Conservation (phyloP, 2,888 invertebrate species). For the Anthophora plumipes region DNA sequence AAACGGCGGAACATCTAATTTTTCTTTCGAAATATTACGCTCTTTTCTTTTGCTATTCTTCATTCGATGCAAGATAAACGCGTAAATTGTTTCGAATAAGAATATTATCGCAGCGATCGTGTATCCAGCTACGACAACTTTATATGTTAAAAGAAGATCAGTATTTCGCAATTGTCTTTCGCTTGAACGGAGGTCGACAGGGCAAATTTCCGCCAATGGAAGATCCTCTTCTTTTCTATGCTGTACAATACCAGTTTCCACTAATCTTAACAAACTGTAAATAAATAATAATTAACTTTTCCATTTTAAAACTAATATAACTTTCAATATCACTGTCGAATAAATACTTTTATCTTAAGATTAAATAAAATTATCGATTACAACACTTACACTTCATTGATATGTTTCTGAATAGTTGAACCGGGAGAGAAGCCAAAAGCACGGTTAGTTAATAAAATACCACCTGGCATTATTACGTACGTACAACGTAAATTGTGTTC, state of each 20-base stretch:
- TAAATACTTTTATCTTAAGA: neutral
- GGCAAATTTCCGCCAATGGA: conserved; percentile 92
- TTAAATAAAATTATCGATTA: neutral
- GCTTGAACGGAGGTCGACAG: conserved; percentile 91
- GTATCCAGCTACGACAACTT: conserved; percentile 90
- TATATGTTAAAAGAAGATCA: conserved; percentile 92
- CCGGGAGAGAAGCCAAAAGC: conserved; percentile 90
- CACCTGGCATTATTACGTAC: conserved; percentile 90
- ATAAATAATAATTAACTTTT: neutral
- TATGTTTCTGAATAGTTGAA: conserved; percentile 87
- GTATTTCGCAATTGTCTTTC: conserved; percentile 91
- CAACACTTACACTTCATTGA: conserved; percentile 89
- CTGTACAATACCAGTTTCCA: conserved; percentile 91
- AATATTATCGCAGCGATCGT: conserved; percentile 88
- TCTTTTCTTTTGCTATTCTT: conserved; percentile 42
- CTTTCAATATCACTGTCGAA: neutral
- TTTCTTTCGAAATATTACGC: neutral
- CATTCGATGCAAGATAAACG: conserved; percentile 30
- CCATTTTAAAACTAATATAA: neutral
- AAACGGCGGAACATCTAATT: too few species aligned
- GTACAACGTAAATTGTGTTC: conserved; percentile 90
- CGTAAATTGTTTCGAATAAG: conserved; percentile 86
- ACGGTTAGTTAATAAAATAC: conserved; percentile 88
- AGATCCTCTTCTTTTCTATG: conserved; percentile 88
- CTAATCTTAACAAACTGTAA: conserved; percentile 88